phyloP scores from a whole-genome alignment of 2,113 vertebrate species.

The Corythaeola cristata region DNA sequence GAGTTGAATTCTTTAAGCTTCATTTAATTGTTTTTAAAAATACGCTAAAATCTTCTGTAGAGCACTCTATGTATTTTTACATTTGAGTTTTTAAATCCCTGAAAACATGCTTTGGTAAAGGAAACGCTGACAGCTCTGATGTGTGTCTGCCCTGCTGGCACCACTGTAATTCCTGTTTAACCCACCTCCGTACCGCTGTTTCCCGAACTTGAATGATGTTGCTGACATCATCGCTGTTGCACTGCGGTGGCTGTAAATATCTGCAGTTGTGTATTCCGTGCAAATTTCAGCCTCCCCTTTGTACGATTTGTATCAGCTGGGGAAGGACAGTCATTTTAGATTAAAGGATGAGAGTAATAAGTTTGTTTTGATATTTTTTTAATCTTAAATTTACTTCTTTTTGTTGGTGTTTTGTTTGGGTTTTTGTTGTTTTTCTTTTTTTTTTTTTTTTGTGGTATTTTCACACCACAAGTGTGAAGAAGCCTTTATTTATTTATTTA shows the following conservation, averaged over 20 bases:
- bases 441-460: too few species aligned
- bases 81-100: neutral
- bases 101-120: neutral
- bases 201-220: neutral
- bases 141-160: neutral
- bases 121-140: conserved; percentile 23
- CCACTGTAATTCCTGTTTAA: conserved; percentile 31
- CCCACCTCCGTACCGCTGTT: neutral
- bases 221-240: conserved; percentile 57
- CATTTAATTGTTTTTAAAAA: neutral
- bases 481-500: neutral
- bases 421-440: too few species aligned
- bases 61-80: neutral
- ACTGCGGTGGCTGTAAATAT: conserved; percentile 49
- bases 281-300: neutral
- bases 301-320: neutral
- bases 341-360: neutral
- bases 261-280: neutral
- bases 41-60: neutral
- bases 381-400: neutral
- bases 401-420: neutral
- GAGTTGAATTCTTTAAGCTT: neutral
- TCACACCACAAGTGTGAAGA: neutral
- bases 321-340: neutral
- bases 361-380: neutral